Conservation (phyloP, 1,140 invertebrate species). For the Oreohelix idahoensis region DNA sequence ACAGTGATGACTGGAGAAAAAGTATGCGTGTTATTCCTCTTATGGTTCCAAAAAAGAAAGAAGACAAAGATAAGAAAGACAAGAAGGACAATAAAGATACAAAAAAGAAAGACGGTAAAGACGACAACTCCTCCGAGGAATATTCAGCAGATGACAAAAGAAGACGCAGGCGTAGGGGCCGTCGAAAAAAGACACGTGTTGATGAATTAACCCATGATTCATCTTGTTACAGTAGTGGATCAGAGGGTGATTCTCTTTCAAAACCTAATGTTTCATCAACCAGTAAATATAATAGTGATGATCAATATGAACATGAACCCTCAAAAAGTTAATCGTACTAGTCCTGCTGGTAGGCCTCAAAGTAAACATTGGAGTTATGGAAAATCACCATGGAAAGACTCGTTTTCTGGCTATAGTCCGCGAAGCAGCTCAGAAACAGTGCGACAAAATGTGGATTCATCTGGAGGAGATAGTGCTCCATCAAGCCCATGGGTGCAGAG, state of each 20-base stretch:
- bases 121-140: constrained; percentile 52
- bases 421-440: constrained; percentile 66
- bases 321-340: constrained; percentile 60
- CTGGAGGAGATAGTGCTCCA: constrained; percentile 58
- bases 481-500: constrained; percentile 75
- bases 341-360: constrained; percentile 65
- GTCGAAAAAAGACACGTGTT: constrained; percentile 62
- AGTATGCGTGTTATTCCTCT: constrained; percentile 75
- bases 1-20: constrained; percentile 73
- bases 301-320: constrained; percentile 53
- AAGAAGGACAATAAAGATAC: no score
- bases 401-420: constrained; percentile 57
- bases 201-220: constrained; percentile 64
- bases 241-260: constrained; percentile 59
- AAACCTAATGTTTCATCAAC: background rate
- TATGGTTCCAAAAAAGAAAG: constrained; percentile 63
- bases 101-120: constrained; percentile 26
- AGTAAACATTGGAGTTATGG: constrained; percentile 54
- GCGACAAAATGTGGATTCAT: constrained; percentile 54
- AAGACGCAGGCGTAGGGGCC: constrained; percentile 54
- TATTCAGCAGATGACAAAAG: constrained; percentile 58
- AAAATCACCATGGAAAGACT: constrained; percentile 63
- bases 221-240: constrained; percentile 67
- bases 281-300: constrained; percentile 27
- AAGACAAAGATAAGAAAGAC: constrained; percentile 57